phyloP scores from a whole-genome alignment of 2,888 invertebrate species.

The Scotopteryx bipunctaria region DNA sequence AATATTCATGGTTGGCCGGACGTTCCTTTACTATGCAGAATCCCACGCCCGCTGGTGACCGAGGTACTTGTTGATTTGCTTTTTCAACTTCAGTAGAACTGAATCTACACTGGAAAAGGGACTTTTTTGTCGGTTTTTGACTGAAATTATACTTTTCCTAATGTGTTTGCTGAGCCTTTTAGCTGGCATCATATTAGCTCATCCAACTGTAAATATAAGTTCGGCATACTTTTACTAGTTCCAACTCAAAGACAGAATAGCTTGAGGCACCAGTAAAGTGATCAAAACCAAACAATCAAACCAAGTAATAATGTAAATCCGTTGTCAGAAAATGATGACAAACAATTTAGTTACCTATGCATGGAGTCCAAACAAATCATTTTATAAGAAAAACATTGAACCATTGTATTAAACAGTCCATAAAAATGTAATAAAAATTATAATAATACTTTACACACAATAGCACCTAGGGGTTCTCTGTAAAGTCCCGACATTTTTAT shows the following conservation, averaged over 20 bases:
- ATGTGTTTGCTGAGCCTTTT: too few relatives aligned
- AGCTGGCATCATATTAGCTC: too few relatives aligned
- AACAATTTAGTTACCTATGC: too few relatives aligned
- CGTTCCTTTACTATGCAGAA: slow-evolving; percentile 29
- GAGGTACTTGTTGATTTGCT: slow-evolving; percentile 15
- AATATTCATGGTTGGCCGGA: slow-evolving; percentile 24
- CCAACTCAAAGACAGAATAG: too few relatives aligned
- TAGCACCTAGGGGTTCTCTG: neutral
- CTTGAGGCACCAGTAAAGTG: too few relatives aligned
- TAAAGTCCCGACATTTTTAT: slow-evolving; percentile 19
- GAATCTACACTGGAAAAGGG: slow-evolving; percentile 1
- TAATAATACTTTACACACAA: neutral
- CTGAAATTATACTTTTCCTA: too few relatives aligned
- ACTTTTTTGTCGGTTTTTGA: neutral
- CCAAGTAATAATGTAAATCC: too few relatives aligned
- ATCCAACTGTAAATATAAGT: too few relatives aligned
- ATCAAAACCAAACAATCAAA: too few relatives aligned
- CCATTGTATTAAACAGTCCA: neutral
- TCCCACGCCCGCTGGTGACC: slow-evolving; percentile 19
- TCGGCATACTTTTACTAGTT: too few relatives aligned
- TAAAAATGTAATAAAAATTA: slow-evolving; percentile 12
- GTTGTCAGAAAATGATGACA: too few relatives aligned
- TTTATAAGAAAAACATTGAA: neutral
- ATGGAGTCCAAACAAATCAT: neutral
- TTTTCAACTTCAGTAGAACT: slow-evolving; percentile 10